Percentiles rank a stretch among this genome's conserved stretches.
Evolutionary conservation across 2,888 invertebrate species (phyloP).

Genomic region (Acanthosepion esculentum): DNA sequence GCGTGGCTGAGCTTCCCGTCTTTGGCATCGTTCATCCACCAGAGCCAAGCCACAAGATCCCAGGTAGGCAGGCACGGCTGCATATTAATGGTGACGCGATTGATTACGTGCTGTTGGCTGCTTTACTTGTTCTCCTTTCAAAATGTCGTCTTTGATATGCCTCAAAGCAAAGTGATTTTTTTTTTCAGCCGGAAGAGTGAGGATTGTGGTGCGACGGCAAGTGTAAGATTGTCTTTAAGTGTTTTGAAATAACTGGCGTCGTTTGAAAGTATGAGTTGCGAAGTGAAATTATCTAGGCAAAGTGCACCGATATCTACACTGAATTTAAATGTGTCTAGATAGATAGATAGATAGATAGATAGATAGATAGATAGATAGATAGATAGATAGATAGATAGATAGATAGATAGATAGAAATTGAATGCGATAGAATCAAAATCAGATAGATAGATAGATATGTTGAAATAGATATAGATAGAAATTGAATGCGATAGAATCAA

Average conservation of each 20-base stretch:
- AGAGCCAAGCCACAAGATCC: background rate
- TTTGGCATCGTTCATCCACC: background rate
- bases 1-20: background rate
- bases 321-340: background rate
- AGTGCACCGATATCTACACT: background rate
- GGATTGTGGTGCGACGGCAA: background rate
- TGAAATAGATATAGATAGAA: too few relatives aligned
- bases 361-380: background rate
- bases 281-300: background rate
- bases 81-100: background rate
- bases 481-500: too few relatives aligned
- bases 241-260: background rate
- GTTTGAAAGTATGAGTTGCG: background rate
- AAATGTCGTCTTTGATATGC: constrained; percentile 15
- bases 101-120: background rate
- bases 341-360: background rate
- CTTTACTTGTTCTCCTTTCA: background rate
- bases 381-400: too few relatives aligned
- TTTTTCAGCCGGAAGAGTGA: background rate
- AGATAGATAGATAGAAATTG: too few relatives aligned
- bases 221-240: background rate
- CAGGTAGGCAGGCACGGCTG: background rate
- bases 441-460: too few relatives aligned
- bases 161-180: background rate
- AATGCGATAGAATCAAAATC: too few relatives aligned